A percentile compares a stretch with the other conserved stretches of the same genome.
Conservation (phyloP, 2,888 invertebrate species). For the Xanthorhoe designata region DNA sequence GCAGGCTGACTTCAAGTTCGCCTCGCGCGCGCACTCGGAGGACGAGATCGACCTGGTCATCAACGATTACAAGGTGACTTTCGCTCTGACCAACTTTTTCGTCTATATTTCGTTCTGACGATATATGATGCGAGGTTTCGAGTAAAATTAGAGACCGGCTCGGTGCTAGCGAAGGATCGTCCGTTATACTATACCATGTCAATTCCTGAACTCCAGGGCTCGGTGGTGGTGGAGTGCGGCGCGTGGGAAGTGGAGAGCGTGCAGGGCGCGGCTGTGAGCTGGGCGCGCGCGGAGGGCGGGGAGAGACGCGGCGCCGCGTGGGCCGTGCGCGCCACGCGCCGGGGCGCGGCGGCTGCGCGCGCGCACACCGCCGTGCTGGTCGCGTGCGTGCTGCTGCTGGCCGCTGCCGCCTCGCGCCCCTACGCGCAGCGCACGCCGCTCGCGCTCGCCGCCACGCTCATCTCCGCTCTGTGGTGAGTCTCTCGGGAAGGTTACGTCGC, state of each 20-base stretch:
- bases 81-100: too few relatives aligned
- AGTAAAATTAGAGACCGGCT: background rate
- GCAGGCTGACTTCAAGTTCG: slow-evolving; percentile 87
- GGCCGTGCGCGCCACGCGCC: slow-evolving; percentile 56
- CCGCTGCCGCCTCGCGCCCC: slow-evolving; percentile 59
- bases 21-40: slow-evolving; percentile 89
- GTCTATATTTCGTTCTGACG: background rate
- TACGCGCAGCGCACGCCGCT: slow-evolving; percentile 61
- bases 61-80: slow-evolving; percentile 53
- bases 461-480: slow-evolving; percentile 64
- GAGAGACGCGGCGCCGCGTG: slow-evolving; percentile 51
- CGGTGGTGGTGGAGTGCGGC: slow-evolving; percentile 64
- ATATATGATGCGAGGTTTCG: background rate
- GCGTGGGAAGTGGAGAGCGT: slow-evolving; percentile 65
- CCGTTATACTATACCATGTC: too few relatives aligned
- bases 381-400: slow-evolving; percentile 55
- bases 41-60: slow-evolving; percentile 81
- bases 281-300: slow-evolving; percentile 43
- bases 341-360: slow-evolving; percentile 62
- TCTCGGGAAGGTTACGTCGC: too few relatives aligned
- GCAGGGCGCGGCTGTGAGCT: slow-evolving; percentile 34
- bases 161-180: background rate
- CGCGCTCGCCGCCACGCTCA: slow-evolving; percentile 67
- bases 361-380: slow-evolving; percentile 55
- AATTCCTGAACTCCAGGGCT: slow-evolving; percentile 43